A percentile compares a stretch with the other conserved stretches of the same genome.
These are phyloP conservation scores for Trachymyrmex septentrionalis DNA, from an alignment of 1,140 invertebrate species.

Conservation along the genomic window DNA sequence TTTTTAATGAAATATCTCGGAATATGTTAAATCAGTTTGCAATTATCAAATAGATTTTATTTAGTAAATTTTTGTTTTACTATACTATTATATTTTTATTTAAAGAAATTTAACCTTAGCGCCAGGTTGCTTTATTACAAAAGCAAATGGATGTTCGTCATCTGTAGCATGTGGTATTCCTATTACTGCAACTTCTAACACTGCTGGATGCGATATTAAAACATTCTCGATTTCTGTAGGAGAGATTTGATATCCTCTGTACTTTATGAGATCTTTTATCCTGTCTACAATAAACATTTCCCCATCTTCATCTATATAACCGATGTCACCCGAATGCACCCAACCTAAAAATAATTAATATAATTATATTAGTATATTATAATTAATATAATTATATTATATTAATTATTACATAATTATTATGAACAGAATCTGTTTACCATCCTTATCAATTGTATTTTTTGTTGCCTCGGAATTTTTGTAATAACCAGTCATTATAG, in stretches of 20 bases:
- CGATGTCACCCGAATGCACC: constrained; percentile 88
- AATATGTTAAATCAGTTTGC: not conserved
- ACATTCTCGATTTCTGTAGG: constrained; percentile 89
- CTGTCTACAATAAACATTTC: constrained; percentile 87
- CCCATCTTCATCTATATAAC: constrained; percentile 85
- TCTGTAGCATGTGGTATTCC: constrained; percentile 86
- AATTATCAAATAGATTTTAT: not conserved
- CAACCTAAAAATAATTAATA: constrained; percentile 84
- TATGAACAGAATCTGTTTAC: not conserved
- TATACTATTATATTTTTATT: not conserved
- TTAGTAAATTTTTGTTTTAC: not conserved
- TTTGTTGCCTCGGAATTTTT: constrained; percentile 87
- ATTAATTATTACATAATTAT: too few relatives aligned
- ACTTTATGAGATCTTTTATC: constrained; percentile 89
- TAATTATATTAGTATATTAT: not conserved
- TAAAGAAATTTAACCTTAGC: constrained; percentile 55
- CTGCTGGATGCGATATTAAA: constrained; percentile 86
- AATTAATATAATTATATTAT: not conserved
- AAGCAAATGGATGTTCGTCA: constrained; percentile 88
- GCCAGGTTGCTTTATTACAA: constrained; percentile 79
- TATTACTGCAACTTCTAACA: constrained; percentile 88
- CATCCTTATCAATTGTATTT: constrained; percentile 83
- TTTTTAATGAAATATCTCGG: not conserved
- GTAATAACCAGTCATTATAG: constrained; percentile 85
- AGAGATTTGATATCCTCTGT: constrained; percentile 87